phyloP scores from a whole-genome alignment of 2,888 invertebrate species.

The Sinotaia quadrata region DNA sequence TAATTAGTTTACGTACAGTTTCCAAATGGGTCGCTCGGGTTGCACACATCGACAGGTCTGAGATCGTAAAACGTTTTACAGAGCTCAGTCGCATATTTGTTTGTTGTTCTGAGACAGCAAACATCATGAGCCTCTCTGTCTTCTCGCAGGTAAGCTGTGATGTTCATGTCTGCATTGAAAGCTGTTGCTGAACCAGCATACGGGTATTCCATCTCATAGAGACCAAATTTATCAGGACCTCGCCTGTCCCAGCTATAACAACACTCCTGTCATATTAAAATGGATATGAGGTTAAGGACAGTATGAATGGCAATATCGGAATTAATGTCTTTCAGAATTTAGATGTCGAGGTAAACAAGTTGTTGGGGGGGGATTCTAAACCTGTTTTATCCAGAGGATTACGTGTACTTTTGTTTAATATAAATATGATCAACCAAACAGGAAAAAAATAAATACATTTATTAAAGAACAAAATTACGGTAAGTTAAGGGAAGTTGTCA shows the following conservation, averaged over 20 bases:
- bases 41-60: neutral
- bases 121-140: constrained; percentile 6
- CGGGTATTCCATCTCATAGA: neutral
- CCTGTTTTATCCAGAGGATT: too few relatives aligned
- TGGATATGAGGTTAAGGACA: too few relatives aligned
- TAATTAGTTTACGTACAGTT: constrained; percentile 12
- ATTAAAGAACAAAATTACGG: too few relatives aligned
- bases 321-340: too few relatives aligned
- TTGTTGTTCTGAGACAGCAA: too few relatives aligned
- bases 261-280: constrained; percentile 19
- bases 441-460: too few relatives aligned
- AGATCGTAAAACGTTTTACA: constrained; percentile 1
- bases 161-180: constrained; percentile 1
- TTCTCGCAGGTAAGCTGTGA: neutral
- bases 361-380: too few relatives aligned
- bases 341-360: too few relatives aligned
- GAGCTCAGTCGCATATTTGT: neutral
- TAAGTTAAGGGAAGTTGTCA: too few relatives aligned
- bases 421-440: too few relatives aligned
- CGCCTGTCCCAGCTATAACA: neutral
- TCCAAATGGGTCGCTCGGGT: constrained; percentile 1
- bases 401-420: too few relatives aligned
- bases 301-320: too few relatives aligned
- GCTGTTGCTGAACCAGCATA: constrained; percentile 6
- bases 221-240: neutral